Percentiles rank a stretch among this genome's conserved stretches.
Conservation (phyloP, 2,113 vertebrate genomes). For the Oxyura jamaicensis region DNA sequence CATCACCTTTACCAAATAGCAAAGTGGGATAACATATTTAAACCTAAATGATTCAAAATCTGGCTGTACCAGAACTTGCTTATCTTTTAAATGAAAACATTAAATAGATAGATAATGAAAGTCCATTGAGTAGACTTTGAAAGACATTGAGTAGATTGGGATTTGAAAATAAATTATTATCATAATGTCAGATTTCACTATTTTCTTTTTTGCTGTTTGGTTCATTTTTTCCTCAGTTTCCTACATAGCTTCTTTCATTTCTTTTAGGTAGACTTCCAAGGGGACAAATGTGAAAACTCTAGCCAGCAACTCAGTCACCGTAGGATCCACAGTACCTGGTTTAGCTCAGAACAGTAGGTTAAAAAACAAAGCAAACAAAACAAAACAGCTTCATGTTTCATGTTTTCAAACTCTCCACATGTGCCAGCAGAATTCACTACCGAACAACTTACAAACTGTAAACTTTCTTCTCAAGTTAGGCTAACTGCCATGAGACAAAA, state of each 20-base stretch:
- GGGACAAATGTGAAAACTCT: background rate
- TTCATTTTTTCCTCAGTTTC: background rate
- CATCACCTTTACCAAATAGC: background rate
- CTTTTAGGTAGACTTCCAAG: background rate
- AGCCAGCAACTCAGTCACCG: background rate
- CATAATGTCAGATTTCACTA: background rate
- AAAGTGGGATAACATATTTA: background rate
- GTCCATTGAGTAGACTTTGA: background rate
- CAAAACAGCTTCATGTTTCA: background rate
- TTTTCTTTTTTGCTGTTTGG: background rate
- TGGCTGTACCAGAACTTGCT: background rate
- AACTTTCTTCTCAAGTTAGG: slow-evolving; percentile 14
- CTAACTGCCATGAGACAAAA: background rate
- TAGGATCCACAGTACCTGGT: background rate
- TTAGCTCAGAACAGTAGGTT: background rate
- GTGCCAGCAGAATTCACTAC: slow-evolving; percentile 41
- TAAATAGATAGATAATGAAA: background rate
- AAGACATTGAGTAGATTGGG: background rate
- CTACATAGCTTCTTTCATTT: background rate
- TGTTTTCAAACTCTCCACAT: slow-evolving; percentile 16
- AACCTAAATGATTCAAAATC: background rate
- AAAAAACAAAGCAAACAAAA: background rate
- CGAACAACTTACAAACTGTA: background rate
- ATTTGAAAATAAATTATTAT: background rate
- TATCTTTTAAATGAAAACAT: background rate